Evolutionary conservation across 2,113 vertebrate genomes (phyloP), one percentile per base, ranked within the genome.

Genomic region (Sebastes schlegelii): DNA sequence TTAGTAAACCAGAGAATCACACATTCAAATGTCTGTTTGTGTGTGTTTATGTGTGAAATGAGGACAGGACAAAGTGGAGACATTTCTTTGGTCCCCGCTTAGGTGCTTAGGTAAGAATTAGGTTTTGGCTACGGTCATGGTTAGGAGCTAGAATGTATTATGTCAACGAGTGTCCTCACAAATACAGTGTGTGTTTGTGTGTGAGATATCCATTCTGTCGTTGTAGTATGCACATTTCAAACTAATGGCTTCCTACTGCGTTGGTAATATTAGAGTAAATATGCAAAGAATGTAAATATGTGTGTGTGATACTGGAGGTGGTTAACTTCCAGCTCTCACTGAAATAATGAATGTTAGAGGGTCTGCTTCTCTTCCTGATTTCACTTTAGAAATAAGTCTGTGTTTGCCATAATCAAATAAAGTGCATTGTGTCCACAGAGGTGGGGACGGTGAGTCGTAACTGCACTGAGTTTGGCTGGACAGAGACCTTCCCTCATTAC

Each of bases 401-500:
- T 16, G 21, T 62, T 48, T 43, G 21, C 6, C 14, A 1, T 69
- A 23, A 51, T 46, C n/a, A 60, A 9, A 49, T 49, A 2, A 79
- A 63, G 5, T 23, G 10, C 19, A 3, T 17, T 83, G 34, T 63
- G 4, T 80, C 78, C 62, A 5, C 91, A 96, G 96, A 93, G 64
- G 11, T 89, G 83, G 96, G 97, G 16, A 94, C 94, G 23, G 96
- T 99, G 91, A 97, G 96, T 87, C 96, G 98, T 63, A 99, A 99
- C 88, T 99, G 98, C 91, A 98, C 98, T 0, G 96, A 97, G 68
- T 94, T 95, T 0, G 98, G 98, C 79, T 99, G 98, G 98, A 96
- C 98, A 0, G 98, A 99, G 23, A 93, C 95, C 0, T 98, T 96
- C 90, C 98, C 98, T 12, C 97, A 98, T 77, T 99, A 99, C 77